Evolutionary conservation across 2,797 vertebrate genomes (phyloP), one percentile per base, ranked within the genome.

Genomic region (Pipistrellus pipistrellus): DNA sequence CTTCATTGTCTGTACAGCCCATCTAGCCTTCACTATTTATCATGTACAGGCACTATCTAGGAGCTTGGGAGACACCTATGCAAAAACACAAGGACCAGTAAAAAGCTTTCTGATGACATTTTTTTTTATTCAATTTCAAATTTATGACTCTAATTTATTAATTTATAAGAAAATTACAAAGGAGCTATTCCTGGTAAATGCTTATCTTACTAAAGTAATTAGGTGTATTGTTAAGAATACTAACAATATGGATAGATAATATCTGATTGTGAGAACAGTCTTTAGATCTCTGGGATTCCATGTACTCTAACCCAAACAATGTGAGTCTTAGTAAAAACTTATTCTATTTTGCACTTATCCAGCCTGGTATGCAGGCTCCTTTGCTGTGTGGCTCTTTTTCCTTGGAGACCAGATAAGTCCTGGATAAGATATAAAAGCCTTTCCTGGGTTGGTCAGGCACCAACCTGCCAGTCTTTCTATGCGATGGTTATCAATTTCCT

Each of bases 401-500:
- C 27, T 17, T 18, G 9, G 41, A 1, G 30, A 53, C n/a, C 10
- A 62, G 20, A 11, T 55, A 20, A 51, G n/a, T 41, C 51, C 25
- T 76, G 48, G 20, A 4, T 14, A 3, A 20, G 41, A 27, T 44
- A 18, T 5, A 32, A 66, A 38, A 69, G 4, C 17, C 17, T 30
- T 27, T 25, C 53, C 35, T 64, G 3, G 4, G 66, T 38, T 48
- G 21, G 7, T 10, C 80, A 91, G 21, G 59, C 15, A 1, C 11
- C 6, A 27, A 27, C 25, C 25, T n/a, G 21, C 2, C 23, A 18
- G 41, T 1, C 12, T 27, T 88, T 35, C 14, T 30, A 1, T 15
- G 18, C 3, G 0, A 1, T 35, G 8, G 25, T 57, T 8, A 0
- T 35, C 2, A 35, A 1, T 1, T 1, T 7, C 25, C 3, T 32